Base-by-base conservation (phyloP, 2,888 invertebrate species). In the Zaprionus obscuricornis region DNA sequence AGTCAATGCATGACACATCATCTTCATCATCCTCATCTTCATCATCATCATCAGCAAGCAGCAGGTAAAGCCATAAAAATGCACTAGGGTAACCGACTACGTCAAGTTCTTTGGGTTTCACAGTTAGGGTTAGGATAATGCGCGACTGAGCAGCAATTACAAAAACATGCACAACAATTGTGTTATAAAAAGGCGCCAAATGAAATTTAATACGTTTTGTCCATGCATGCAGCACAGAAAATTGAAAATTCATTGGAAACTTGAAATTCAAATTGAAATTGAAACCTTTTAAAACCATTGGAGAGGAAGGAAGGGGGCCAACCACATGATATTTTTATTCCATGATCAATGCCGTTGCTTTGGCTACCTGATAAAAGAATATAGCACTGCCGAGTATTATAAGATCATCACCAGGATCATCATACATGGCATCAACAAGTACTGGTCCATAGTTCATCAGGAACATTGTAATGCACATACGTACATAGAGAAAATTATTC, bases 131-230 rank as follows among this genome's bases (percentile, higher is more conserved):
- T 1, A 17, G 36, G 8, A 43, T 11, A 8, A 8, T 18, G 16
- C 6, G 24, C 13, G 26, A 26, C 24, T 49, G 33, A 10, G 58
- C 13, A 39, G 65, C 78, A 78, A 84, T 78, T 85, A 81, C 57
- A 60, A 82, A 74, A 78, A 78, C 78, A 78, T 78, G 85, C 74
- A 66, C 78, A 74, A 37, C 78, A 74, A 78, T 85, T 82, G 78
- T n/a, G n/a, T n/a, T n/a, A n/a, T n/a, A n/a, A 74, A 56, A 62
- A 66, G 64, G 58, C 51, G 69, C 51, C 52, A 66, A 78, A 52
- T 57, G 78, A 68, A 82, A 78, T 62, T 58, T 51, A 74, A 78
- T 78, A 71, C 66, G 24, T 46, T 16, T n/a, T n/a, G n/a, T n/a
- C n/a, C n/a, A n/a, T n/a, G n/a, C n/a, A n/a, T n/a, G n/a, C n/a